These are phyloP conservation scores for Pangasius krempfi DNA, from an alignment of 2,797 vertebrate genomes.

Conservation along the genomic window DNA sequence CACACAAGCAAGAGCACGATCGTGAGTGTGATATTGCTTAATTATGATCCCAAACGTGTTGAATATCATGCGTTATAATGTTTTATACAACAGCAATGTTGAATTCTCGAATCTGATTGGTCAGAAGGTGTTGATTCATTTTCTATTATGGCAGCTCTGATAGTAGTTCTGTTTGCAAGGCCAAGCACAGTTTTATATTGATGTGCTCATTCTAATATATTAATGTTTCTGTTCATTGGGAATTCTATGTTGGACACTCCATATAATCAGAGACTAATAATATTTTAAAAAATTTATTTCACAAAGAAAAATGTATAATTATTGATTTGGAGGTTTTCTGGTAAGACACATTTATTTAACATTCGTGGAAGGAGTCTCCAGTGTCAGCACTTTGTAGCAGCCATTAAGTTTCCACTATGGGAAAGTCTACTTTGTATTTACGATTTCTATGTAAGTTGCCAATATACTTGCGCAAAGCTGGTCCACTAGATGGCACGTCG, in stretches of 20 bases:
- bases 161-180: neutral
- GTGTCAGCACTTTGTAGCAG: too few relatives aligned
- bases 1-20: too few relatives aligned
- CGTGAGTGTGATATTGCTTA: neutral
- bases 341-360: too few relatives aligned
- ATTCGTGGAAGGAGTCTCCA: too few relatives aligned
- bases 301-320: too few relatives aligned
- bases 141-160: neutral
- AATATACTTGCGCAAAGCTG: neutral
- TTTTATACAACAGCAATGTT: neutral
- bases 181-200: neutral
- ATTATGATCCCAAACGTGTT: neutral
- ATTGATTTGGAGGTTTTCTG: too few relatives aligned
- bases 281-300: too few relatives aligned
- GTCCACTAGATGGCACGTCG: neutral
- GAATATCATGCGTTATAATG: neutral
- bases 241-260: too few relatives aligned
- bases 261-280: too few relatives aligned
- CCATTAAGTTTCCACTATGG: neutral
- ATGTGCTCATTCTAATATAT: neutral
- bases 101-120: neutral
- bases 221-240: neutral
- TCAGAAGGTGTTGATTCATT: neutral
- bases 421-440: neutral
- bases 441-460: neutral